Base-by-base conservation (phyloP, 2,113 vertebrate species). In the Cavia aperea region DNA sequence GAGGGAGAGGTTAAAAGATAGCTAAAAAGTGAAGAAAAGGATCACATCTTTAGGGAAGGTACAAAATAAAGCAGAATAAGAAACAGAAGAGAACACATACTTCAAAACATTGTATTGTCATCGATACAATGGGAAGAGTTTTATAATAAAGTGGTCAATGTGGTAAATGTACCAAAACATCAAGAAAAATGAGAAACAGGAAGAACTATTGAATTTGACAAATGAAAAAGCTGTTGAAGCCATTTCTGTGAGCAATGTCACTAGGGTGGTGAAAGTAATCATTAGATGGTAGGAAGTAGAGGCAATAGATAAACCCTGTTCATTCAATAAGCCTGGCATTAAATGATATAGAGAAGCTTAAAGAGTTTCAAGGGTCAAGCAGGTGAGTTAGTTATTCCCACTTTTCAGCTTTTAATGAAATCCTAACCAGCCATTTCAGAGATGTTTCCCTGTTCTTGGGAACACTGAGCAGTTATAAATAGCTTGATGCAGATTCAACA, bases 131-230 rank as follows among this genome's bases (percentile, higher is more conserved):
- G 31, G 43, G 39, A 73, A 92, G 31, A 77, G 18, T 66, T 87
- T 31, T 66, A 43, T 83, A 66, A 86, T 51, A 14, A 3, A 93
- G 58, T 81, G 43, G 60, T 87, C 83, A 92, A 72, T 54, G 68
- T 68, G 63, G 54, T 86, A 89, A 93, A 92, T 89, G 75, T 93
- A 73, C 29, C 81, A 93, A 94, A 94, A 94, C 84, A 70, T 68
- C 60, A 89, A 73, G 65, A 90, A 88, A 96, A 95, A 92, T 68
- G 63, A 93, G 14, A 24, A 88, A 4, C 15, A 21, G 51, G 39
- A 88, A 73, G 21, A 9, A 65, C 29, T 3, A 1, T 29, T 94
- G 73, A 88, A 36, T 54, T 8, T 95, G 63, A 92, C 63, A 93
- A 94, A 94, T 79, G 33, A 90, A 93, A 66, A 82, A 63, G 13